Base-by-base conservation (phyloP, 2,113 vertebrate genomes). In the Aramus guarauna region DNA sequence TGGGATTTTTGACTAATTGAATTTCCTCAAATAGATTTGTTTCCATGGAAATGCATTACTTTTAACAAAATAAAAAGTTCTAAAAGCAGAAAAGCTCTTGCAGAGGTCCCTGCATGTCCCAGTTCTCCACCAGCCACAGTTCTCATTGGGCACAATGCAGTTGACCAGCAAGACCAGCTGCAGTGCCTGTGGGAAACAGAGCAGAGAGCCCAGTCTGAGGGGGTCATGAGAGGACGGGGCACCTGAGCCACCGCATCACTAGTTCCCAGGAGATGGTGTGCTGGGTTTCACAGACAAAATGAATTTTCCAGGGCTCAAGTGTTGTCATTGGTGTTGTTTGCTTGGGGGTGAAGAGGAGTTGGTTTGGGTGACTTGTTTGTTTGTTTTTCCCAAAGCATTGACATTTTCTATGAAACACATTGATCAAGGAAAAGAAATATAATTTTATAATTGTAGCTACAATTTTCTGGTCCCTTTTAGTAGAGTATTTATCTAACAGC, bases 1-100 rank as follows among this genome's bases (percentile, higher is more conserved):
- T 22, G 36, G 26, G 34, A 41, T 39, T 93, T 95, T 74, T 96
- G 20, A 92, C n/a, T 74, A 83, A 90, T 92, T 92, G 9, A 52
- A 66, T 92, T 79, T 82, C 24, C 48, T 39, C 78, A 66, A 21
- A 81, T 29, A 66, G 17, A 19, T 71, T 71, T 74, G 30, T 91
- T 94, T 78, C 76, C 72, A 37, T 64, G 53, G 76, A 91, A 91
- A 72, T 89, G 8, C 24, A 81, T 81, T 86, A n/a, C 13, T 94
- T 88, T 63, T 41, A 87, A 73, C 32, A 63, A 77, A 91, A 93
- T 37, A 12, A 59, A 64, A 81, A 67, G 4, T 53, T 67, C 36
- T 43, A 75, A 90, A 86, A 60, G 18, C 64, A 71, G 26, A 50
- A 59, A 94, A 75, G 5, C 37, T 12, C 29, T 63, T 32, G 63